phyloP scores from a whole-genome alignment of 1,140 invertebrate species.

The Nephila pilipes region DNA sequence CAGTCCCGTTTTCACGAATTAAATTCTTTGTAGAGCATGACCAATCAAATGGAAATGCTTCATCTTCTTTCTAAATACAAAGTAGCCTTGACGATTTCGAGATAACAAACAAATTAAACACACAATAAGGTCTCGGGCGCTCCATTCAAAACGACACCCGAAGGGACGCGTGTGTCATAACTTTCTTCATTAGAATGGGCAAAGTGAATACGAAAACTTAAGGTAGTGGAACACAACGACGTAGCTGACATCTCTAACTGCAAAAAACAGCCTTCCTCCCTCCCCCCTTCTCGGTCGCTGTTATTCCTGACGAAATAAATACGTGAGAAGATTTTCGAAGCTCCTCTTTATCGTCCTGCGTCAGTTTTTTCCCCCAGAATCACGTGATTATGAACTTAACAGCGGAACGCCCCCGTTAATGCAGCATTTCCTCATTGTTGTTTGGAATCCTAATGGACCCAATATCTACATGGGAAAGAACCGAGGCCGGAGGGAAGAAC shows the following conservation, averaged over 20 bases:
- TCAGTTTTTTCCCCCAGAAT: not conserved
- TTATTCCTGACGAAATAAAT: too few relatives aligned
- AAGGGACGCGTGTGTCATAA: too few relatives aligned
- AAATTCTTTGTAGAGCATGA: too few relatives aligned
- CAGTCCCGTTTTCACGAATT: too few relatives aligned
- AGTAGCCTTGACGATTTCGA: too few relatives aligned
- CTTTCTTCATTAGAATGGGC: too few relatives aligned
- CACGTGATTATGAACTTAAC: not conserved
- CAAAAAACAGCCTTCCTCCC: not conserved
- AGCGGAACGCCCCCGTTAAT: conserved; percentile 13
- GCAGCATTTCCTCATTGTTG: conserved; percentile 1
- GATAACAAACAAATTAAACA: too few relatives aligned
- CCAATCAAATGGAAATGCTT: too few relatives aligned
- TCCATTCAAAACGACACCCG: too few relatives aligned
- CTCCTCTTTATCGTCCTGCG: not conserved
- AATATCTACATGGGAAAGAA: not conserved
- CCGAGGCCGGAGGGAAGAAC: not conserved
- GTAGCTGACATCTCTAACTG: not conserved
- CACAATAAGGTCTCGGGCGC: too few relatives aligned
- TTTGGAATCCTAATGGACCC: not conserved
- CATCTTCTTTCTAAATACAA: too few relatives aligned
- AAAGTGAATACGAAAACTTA: not conserved
- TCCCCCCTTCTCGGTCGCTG: not conserved
- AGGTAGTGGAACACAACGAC: not conserved
- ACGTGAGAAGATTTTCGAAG: not conserved